Evolutionary conservation across 2,113 vertebrate genomes (phyloP), one percentile per base, ranked within the genome.

Genomic region (Edolisoma coerulescens): DNA sequence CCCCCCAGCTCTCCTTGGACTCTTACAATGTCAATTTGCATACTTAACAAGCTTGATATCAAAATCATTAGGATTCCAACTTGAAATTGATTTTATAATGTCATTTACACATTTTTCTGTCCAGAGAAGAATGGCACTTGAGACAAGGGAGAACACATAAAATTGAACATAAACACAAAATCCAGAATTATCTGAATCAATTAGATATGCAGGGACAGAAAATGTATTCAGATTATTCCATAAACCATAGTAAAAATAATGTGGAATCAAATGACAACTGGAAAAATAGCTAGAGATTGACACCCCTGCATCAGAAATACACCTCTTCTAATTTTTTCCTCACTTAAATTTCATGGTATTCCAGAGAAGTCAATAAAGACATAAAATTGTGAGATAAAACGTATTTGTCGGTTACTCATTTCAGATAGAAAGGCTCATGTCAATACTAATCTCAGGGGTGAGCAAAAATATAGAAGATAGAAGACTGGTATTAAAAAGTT

Each of bases 221-320:
- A 93, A 96, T 17, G 64, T 26, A 77, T 92, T 95, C 39, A 96
- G 93, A 84, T 87, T 84, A 92, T 94, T 76, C 78, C 53, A 93
- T 77, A 75, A 92, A 88, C 69, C 90, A 77, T 87, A 90, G 80
- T 67, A 78, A 97, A 97, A 97, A 87, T 89, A 71, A 81, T 0
- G 5, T 89, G 73, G 84, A 73, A 91, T 86, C 77, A 86, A 95
- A 93, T 41, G 49, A 82, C 87, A 87, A 47, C 33, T 77, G 30
- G 50, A 90, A 92, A 96, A 88, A 88, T 65, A 84, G 50, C 61
- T 90, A 45, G 17, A 87, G 57, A 85, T 73, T 80, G 79, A 93
- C 63, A 95, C 12, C 2, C 13, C 10, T 71, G 68, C 74, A 92
- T 78, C 67, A 91, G 52, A 91, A 80, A 96, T 44, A 49, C 4